These are phyloP conservation scores for Siniperca undulata DNA, from an alignment of 2,797 vertebrate species.

Conservation along the genomic window DNA sequence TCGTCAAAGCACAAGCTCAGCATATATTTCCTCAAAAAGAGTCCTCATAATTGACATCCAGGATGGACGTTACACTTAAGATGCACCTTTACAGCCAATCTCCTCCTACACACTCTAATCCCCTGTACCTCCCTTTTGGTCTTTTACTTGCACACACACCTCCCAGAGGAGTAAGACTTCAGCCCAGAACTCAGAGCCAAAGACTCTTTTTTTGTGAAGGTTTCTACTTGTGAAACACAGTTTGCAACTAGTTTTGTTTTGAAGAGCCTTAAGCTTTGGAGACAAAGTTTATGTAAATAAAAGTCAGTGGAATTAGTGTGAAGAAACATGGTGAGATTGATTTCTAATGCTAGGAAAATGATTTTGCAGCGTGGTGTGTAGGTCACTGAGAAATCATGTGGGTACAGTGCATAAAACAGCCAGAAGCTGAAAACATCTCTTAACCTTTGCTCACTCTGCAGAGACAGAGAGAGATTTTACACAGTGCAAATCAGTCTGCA, in stretches of 20 bases:
- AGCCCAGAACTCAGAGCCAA: not conserved
- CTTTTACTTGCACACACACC: not conserved
- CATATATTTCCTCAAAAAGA: not conserved
- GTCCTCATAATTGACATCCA: not conserved
- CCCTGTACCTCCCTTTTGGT: not conserved
- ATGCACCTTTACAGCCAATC: not conserved
- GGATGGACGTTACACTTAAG: not conserved
- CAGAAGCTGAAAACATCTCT: slow-evolving; percentile 36
- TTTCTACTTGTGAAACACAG: not conserved
- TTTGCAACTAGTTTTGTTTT: slow-evolving; percentile 2
- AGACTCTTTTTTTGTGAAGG: not conserved
- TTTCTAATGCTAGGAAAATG: slow-evolving; percentile 31
- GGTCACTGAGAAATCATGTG: slow-evolving; percentile 44
- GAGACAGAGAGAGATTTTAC: slow-evolving; percentile 17
- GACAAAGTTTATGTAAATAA: slow-evolving; percentile 29
- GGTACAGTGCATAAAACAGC: slow-evolving; percentile 36
- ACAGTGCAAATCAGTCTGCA: slow-evolving; percentile 20
- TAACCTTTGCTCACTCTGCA: slow-evolving; percentile 38
- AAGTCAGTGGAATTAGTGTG: slow-evolving; percentile 54
- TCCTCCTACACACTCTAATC: not conserved
- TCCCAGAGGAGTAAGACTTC: not conserved
- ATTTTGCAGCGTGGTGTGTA: slow-evolving; percentile 15
- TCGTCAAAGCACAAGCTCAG: slow-evolving; percentile 17
- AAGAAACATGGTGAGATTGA: slow-evolving; percentile 32
- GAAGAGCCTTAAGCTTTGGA: slow-evolving; percentile 23